A percentile compares a stretch with the other conserved stretches of the same genome.
phyloP scores from a whole-genome alignment of 92 coral and sea anemone species.

The Palythoa caribaeorum region DNA sequence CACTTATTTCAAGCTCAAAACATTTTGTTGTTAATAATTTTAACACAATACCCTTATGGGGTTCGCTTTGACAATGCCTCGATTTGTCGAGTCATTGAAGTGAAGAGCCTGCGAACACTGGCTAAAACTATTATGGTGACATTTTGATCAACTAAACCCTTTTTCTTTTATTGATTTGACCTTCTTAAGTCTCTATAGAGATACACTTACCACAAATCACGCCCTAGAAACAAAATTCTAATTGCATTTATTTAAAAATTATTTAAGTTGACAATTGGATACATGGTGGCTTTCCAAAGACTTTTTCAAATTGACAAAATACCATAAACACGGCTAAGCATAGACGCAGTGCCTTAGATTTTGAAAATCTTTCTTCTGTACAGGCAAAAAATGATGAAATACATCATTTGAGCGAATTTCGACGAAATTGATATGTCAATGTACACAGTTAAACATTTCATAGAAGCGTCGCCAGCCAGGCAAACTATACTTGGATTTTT shows the following conservation, averaged over 20 bases:
- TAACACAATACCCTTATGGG: conserved; percentile 79
- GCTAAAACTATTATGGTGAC: conserved; percentile 41
- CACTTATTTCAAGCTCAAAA: conserved; percentile 83
- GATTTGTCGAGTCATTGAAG: conserved; percentile 74
- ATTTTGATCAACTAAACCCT: conserved; percentile 26
- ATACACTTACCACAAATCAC: conserved; percentile 19
- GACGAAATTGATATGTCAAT: conserved; percentile 12
- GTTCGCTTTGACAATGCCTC: conserved; percentile 66
- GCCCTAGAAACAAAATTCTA: conserved; percentile 46
- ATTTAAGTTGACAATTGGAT: conserved; percentile 52
- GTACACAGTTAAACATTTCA: conserved; percentile 32
- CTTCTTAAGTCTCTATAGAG: conserved; percentile 26
- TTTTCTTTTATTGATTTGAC: conserved; percentile 33
- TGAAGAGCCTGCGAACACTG: conserved; percentile 35
- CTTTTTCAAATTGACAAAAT: conserved; percentile 2
- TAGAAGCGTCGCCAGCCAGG: conserved; percentile 19
- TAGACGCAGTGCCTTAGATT: background rate
- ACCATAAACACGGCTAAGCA: background rate
- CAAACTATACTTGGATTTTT: background rate
- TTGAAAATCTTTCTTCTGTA: background rate
- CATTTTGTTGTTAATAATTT: conserved; percentile 93
- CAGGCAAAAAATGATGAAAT: background rate
- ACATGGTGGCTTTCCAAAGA: conserved; percentile 25
- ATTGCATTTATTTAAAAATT: conserved; percentile 51
- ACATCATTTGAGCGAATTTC: background rate